A percentile compares a stretch with the other conserved stretches of the same genome.
Evolutionary conservation across 2,888 invertebrate species (phyloP).

Genomic region (Phorcus lineatus): DNA sequence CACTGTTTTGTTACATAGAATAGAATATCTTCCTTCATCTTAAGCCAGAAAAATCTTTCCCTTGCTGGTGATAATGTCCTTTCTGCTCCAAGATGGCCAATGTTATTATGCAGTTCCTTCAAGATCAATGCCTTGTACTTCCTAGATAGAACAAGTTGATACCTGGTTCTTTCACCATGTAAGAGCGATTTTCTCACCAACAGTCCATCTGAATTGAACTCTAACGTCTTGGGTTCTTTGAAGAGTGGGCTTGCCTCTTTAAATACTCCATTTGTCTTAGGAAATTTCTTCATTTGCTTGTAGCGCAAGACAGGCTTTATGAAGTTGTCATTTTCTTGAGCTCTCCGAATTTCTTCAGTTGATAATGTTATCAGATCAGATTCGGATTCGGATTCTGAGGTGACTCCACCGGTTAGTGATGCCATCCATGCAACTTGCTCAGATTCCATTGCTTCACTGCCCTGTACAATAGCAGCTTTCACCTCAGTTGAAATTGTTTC

Average conservation of each 20-base stretch:
- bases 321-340: not conserved
- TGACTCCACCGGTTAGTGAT: not conserved
- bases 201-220: not conserved
- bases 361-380: not conserved
- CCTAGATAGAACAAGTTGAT: slow-evolving; percentile 5
- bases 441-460: not conserved
- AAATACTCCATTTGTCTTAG: no score
- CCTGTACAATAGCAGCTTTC: not conserved
- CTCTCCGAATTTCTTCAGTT: not conserved
- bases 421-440: not conserved
- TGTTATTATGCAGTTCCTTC: slow-evolving; percentile 29
- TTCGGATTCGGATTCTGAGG: no score
- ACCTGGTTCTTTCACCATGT: not conserved
- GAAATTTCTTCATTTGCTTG: no score
- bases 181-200: no score
- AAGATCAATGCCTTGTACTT: not conserved
- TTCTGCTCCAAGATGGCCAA: slow-evolving; percentile 33
- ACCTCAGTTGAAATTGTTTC: not conserved
- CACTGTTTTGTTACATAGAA: slow-evolving; percentile 26
- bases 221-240: not conserved
- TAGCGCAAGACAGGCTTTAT: not conserved
- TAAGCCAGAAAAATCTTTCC: slow-evolving; percentile 24
- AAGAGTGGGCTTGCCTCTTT: not conserved
- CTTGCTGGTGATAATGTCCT: slow-evolving; percentile 6
- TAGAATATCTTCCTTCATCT: slow-evolving; percentile 26